phyloP scores from a whole-genome alignment of 2,797 vertebrate species.

The Hemibagrus guttatus region DNA sequence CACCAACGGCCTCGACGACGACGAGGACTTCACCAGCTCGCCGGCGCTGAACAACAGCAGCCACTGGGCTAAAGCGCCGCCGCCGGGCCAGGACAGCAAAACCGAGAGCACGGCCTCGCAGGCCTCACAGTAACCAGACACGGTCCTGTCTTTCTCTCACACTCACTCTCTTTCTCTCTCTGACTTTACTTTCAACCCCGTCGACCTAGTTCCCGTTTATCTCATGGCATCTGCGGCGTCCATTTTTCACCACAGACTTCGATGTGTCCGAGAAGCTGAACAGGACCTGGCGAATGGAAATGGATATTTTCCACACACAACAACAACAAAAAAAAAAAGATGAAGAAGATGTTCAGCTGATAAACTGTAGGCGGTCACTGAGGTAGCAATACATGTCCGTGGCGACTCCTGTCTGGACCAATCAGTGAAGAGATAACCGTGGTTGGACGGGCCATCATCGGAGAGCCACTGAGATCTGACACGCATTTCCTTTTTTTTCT shows the following conservation, averaged over 20 bases:
- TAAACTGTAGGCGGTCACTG: constrained; percentile 33
- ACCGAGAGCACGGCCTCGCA: constrained; percentile 92
- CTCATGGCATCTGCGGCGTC: constrained; percentile 38
- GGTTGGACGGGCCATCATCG: constrained; percentile 73
- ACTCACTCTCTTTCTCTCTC: constrained; percentile 31
- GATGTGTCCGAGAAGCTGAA: constrained; percentile 23
- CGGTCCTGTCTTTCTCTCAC: constrained; percentile 2
- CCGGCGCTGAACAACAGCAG: constrained; percentile 92
- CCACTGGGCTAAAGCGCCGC: constrained; percentile 93
- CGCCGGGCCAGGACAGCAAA: constrained; percentile 91
- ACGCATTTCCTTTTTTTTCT: constrained; percentile 67
- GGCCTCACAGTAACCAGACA: constrained; percentile 84
- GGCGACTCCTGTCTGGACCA: constrained; percentile 38
- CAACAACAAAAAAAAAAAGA: background rate
- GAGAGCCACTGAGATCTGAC: constrained; percentile 45
- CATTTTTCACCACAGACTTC: constrained; percentile 31
- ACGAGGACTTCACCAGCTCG: constrained; percentile 96
- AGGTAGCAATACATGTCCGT: constrained; percentile 45
- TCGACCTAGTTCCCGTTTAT: constrained; percentile 34
- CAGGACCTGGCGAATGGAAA: constrained; percentile 31
- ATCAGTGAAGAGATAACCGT: constrained; percentile 39
- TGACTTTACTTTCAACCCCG: constrained; percentile 48
- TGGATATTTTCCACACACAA: constrained; percentile 22
- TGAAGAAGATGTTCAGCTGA: constrained; percentile 31
- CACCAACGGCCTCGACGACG: constrained; percentile 97